Evolutionary conservation across 2,113 vertebrate genomes (phyloP).

Genomic region (Odontophorus gujanensis): DNA sequence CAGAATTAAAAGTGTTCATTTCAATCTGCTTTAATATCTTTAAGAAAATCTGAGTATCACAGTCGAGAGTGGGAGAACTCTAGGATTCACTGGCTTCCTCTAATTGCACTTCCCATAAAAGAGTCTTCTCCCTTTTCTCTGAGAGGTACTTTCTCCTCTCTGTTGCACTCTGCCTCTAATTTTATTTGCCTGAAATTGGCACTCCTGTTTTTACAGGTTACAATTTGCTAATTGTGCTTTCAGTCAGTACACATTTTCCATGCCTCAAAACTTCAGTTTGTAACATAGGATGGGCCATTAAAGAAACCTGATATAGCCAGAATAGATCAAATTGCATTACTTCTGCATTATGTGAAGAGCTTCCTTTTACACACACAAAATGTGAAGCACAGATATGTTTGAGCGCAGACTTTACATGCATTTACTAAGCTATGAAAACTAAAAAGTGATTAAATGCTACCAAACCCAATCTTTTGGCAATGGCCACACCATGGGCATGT

Average conservation of each 20-base stretch:
- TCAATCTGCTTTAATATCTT: not conserved
- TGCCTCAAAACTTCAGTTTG: not conserved
- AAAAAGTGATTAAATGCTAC: not conserved
- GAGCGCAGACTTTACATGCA: not conserved
- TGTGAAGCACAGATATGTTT: not conserved
- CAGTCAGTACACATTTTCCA: not conserved
- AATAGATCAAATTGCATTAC: not conserved
- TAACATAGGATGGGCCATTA: not conserved
- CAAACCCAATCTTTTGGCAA: not conserved
- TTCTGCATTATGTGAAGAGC: not conserved
- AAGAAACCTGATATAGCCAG: not conserved
- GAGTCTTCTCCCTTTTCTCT: fast-evolving
- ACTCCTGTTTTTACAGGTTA: not conserved
- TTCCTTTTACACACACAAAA: not conserved
- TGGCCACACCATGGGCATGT: fast-evolving
- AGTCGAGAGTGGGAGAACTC: not conserved
- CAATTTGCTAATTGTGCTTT: not conserved
- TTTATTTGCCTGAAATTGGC: not conserved
- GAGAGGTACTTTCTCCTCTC: fast-evolving
- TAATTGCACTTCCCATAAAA: not conserved
- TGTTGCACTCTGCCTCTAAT: not conserved
- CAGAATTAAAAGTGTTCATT: not conserved
- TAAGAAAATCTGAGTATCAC: not conserved
- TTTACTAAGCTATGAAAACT: not conserved
- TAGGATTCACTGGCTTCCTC: not conserved